A percentile compares a stretch with the other conserved stretches of the same genome.
These are phyloP conservation scores for Helogale parvula DNA, from an alignment of 2,113 vertebrate species.

Conservation along the genomic window DNA sequence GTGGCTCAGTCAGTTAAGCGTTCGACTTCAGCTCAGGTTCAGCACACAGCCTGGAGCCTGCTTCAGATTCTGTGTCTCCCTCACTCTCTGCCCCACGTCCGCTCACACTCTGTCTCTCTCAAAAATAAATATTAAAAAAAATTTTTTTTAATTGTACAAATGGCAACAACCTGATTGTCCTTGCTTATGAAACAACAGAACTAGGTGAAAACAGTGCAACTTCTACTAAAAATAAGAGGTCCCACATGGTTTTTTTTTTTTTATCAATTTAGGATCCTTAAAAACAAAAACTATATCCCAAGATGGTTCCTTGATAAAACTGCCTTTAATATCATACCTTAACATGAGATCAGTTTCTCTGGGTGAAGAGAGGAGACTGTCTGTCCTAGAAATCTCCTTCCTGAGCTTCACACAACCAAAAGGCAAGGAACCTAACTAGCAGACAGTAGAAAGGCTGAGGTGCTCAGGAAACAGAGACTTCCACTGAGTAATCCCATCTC, in stretches of 20 bases:
- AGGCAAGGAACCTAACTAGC: neutral
- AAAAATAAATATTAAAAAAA: no score
- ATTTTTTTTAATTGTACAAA: neutral
- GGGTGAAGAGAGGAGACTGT: neutral
- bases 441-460: neutral
- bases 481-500: neutral
- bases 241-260: neutral
- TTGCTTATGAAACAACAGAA: slow-evolving; percentile 26
- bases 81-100: no score
- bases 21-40: no score
- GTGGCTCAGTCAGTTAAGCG: no score
- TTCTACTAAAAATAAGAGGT: neutral
- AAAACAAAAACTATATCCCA: neutral
- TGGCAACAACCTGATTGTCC: neutral
- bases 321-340: neutral
- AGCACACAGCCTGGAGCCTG: no score
- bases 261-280: neutral
- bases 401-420: neutral
- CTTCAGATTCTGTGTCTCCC: no score
- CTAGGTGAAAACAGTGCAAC: neutral
- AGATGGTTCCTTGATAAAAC: neutral
- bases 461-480: neutral
- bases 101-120: no score
- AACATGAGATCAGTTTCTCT: neutral
- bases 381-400: neutral